Conservation (phyloP, 1,140 invertebrate genomes). For the Chrysoperla carnea region DNA sequence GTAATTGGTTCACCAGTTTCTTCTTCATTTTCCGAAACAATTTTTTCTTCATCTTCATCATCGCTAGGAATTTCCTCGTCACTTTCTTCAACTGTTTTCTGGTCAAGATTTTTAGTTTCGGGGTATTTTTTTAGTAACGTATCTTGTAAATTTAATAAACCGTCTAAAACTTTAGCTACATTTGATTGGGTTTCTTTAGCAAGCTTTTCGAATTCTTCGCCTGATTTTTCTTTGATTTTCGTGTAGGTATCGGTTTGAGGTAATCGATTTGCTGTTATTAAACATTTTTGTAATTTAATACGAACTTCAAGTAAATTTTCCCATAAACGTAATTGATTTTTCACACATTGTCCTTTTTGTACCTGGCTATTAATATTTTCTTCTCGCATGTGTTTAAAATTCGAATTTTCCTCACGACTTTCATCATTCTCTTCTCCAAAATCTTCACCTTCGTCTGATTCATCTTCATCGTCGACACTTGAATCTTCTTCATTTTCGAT, state of each 20-base stretch:
- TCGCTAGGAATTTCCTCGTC: constrained; percentile 30
- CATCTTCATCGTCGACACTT: constrained; percentile 14
- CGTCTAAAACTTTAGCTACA: constrained; percentile 38
- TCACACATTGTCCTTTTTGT: constrained; percentile 58
- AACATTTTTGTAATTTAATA: constrained; percentile 68
- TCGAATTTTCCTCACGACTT: constrained; percentile 21
- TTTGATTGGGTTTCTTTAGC: constrained; percentile 29
- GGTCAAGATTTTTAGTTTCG: constrained; percentile 34
- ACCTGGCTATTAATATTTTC: constrained; percentile 39
- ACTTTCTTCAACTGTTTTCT: constrained; percentile 13
- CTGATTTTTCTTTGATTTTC: constrained; percentile 24
- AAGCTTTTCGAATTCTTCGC: constrained; percentile 30
- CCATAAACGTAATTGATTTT: constrained; percentile 62
- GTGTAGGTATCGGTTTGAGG: constrained; percentile 40
- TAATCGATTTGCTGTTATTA: constrained; percentile 55
- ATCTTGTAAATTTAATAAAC: constrained; percentile 41
- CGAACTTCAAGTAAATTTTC: constrained; percentile 65
- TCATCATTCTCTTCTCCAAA: constrained; percentile 2
- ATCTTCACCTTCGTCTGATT: constrained; percentile 14
- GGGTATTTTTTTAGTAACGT: constrained; percentile 40
- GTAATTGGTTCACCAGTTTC: constrained; percentile 23
- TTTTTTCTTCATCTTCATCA: constrained; percentile 25
- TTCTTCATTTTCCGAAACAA: constrained; percentile 16
- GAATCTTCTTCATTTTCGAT: constrained; percentile 5
- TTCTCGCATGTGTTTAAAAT: constrained; percentile 33